Conservation (phyloP, 2,888 invertebrate genomes). For the Ormyrus nitidulus region DNA sequence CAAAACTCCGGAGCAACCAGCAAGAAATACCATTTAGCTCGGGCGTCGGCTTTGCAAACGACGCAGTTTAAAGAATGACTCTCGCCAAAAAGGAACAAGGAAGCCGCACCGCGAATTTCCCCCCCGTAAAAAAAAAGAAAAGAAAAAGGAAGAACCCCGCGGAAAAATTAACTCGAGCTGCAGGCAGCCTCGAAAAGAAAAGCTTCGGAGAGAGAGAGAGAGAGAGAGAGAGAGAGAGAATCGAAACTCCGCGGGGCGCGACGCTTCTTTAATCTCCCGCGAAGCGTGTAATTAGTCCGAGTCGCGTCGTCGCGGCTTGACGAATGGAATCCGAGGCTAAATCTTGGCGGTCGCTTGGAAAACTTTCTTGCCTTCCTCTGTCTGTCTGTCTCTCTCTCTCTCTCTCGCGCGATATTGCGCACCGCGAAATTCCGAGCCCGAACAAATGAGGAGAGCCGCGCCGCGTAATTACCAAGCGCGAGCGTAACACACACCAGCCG, state of each 20-base stretch:
- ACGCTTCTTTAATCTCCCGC: conserved; percentile 40
- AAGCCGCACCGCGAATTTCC: neutral
- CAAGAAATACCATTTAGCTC: conserved; percentile 31
- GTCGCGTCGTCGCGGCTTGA: neutral
- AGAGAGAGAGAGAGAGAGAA: neutral
- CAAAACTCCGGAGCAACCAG: conserved; percentile 7
- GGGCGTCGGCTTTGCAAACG: neutral
- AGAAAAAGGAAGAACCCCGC: neutral
- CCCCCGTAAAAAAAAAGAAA: neutral
- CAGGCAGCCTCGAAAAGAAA: too few species aligned
- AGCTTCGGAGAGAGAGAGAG: too few species aligned
- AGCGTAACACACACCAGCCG: neutral
- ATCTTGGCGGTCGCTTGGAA: conserved; percentile 17
- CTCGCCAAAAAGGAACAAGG: neutral
- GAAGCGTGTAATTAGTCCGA: conserved; percentile 49
- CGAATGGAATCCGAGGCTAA: conserved; percentile 25
- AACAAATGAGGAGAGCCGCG: neutral
- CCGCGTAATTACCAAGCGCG: conserved; percentile 5
- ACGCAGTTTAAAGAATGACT: neutral
- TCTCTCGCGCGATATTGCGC: too few species aligned
- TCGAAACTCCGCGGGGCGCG: neutral
- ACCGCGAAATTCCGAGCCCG: too few species aligned
- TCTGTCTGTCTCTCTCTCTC: too few species aligned
- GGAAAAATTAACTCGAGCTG: neutral
- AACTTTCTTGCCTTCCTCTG: neutral